phyloP scores from a whole-genome alignment of 1,140 invertebrate species.

The Andricus grossulariae region DNA sequence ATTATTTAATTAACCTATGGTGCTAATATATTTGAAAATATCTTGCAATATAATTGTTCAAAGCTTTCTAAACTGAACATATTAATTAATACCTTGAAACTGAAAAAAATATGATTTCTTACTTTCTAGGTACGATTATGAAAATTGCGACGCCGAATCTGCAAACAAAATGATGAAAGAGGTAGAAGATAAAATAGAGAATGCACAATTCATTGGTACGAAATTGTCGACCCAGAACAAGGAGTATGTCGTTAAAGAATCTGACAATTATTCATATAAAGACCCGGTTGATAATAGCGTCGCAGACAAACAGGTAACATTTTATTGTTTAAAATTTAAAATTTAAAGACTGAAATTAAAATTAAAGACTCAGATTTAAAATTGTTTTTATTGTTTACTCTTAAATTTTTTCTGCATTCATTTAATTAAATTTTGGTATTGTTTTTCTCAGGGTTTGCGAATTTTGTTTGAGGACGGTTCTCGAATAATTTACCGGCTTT shows the following conservation, averaged over 20 bases:
- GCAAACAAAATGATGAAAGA: constrained; percentile 92
- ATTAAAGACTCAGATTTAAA: too few species aligned
- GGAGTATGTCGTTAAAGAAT: constrained; percentile 84
- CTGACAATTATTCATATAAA: constrained; percentile 95
- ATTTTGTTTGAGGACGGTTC: constrained; percentile 96
- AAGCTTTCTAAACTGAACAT: too few species aligned
- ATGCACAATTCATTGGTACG: constrained; percentile 82
- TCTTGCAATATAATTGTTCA: too few species aligned
- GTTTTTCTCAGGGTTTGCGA: constrained; percentile 86
- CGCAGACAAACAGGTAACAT: constrained; percentile 89
- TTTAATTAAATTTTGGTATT: constrained; percentile 42
- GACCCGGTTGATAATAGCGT: constrained; percentile 96
- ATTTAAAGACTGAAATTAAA: too few species aligned
- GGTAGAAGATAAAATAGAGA: constrained; percentile 82
- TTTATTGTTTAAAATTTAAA: not conserved
- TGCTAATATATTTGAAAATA: too few species aligned
- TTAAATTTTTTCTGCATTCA: constrained; percentile 8
- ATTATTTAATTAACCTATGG: too few species aligned
- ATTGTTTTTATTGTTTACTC: too few species aligned
- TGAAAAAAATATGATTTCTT: not conserved
- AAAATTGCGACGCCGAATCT: constrained; percentile 91
- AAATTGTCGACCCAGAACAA: constrained; percentile 80
- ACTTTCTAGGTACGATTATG: constrained; percentile 92
- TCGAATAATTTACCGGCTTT: constrained; percentile 93
- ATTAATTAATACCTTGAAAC: too few species aligned